Percentiles rank a stretch among this genome's conserved stretches.
Conservation (phyloP, 1,140 invertebrate genomes). For the Triops longicaudatus region DNA sequence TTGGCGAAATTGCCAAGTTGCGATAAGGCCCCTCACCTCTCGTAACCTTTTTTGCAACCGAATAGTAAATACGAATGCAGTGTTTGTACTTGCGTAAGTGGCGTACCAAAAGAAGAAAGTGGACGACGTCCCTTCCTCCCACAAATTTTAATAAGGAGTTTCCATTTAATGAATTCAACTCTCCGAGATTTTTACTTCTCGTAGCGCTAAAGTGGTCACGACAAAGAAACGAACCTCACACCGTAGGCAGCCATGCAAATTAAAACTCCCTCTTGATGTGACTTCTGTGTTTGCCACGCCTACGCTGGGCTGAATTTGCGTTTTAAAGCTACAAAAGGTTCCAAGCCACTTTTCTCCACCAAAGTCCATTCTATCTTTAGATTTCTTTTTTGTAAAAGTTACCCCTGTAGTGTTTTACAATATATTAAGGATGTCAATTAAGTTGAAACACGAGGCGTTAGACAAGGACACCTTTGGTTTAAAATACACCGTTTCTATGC, state of each 20-base stretch:
- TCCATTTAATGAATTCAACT: not conserved
- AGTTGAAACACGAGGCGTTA: not conserved
- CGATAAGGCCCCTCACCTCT: not conserved
- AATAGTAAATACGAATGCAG: not conserved
- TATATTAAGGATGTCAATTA: not conserved
- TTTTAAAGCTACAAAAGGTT: not conserved
- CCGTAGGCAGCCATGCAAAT: not conserved
- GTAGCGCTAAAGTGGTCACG: not conserved
- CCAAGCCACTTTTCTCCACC: not conserved
- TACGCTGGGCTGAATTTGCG: not conserved
- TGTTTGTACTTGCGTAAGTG: not conserved
- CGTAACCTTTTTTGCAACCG: not conserved
- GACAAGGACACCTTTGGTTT: not conserved
- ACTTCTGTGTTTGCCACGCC: not conserved
- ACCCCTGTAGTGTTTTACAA: not conserved
- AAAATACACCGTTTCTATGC: not conserved
- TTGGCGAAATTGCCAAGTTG: not conserved
- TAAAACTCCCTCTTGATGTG: not conserved
- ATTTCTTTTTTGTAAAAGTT: not conserved
- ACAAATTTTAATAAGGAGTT: not conserved
- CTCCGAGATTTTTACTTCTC: not conserved
- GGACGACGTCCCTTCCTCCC: not conserved
- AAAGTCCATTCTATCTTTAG: not conserved
- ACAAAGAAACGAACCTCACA: not conserved
- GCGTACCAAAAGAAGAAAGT: not conserved